Base-by-base conservation (phyloP, 2,797 vertebrate genomes). In the Anabacerthia variegaticeps region DNA sequence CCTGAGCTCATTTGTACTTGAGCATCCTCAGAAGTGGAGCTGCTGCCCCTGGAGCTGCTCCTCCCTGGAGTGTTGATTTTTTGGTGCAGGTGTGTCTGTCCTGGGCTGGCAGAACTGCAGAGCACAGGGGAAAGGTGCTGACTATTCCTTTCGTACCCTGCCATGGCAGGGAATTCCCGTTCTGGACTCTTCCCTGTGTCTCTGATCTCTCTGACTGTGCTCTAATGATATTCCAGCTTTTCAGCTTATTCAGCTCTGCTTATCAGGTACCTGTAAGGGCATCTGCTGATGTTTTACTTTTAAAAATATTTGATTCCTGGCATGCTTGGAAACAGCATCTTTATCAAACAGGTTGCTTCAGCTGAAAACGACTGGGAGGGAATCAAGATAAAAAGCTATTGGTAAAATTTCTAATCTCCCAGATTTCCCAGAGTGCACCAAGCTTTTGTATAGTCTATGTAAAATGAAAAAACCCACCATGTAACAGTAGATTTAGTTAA, bases 401-500 rank as follows among this genome's bases (percentile, higher is more conserved):
- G 39, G 37, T 71, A 85, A 62, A 58, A 58, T 44, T 79, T 88
- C 21, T 77, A 20, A 66, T 85, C 59, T 67, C 74, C 61, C 84
- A 32, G 34, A 67, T 88, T 76, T 93, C 54, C 41, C 74, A 59
- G 52, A 73, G 21, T 74, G 36, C 65, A 93, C 36, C 36, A 73
- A 89, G 62, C 41, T 78, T 88, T 69, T 59, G 22, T 85, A 16
- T 15, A 83, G 63, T 37, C 49, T 65, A 52, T 48, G 14, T 83
- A 77, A 90, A 95, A 91, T 67, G 4, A 62, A 82, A 80, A 80
- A 77, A 80, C 0, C 2, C 12, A 44, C 3, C 19, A 23, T 81
- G 28, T 90, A 92, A 65, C 43, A 83, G 73, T n/a, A 24, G 81
- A 76, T 83, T 92, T 88, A 95, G 92, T 94, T 93, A 83, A 96